These are phyloP conservation scores for Carpatolechia fugitivella DNA, from an alignment of 2,888 invertebrate genomes.

Conservation along the genomic window DNA sequence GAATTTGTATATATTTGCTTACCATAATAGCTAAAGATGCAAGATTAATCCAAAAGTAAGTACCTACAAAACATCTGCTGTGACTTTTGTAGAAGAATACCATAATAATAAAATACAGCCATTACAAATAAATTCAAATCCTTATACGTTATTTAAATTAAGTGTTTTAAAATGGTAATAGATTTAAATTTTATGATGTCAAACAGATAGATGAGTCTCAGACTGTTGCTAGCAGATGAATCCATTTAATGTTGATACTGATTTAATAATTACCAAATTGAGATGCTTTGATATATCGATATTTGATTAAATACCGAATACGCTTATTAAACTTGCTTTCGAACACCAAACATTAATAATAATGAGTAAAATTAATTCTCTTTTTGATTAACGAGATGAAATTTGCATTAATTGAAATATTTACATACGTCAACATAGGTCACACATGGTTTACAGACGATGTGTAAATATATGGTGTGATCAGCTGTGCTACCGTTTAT, in stretches of 20 bases:
- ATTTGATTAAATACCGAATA: neutral
- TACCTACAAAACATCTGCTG: too few relatives aligned
- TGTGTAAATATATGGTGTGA: constrained; percentile 11
- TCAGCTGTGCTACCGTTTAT: constrained; percentile 7
- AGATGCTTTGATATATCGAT: neutral
- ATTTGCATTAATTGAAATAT: constrained; percentile 1
- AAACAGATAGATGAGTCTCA: neutral
- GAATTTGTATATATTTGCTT: too few relatives aligned
- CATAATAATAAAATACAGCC: too few relatives aligned
- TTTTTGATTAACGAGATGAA: neutral
- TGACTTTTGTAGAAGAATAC: too few relatives aligned
- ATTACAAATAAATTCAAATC: too few relatives aligned
- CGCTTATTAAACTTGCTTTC: neutral
- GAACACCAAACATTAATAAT: neutral
- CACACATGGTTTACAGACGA: neutral
- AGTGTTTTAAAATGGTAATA: neutral
- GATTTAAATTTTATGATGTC: neutral
- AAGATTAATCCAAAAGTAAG: too few relatives aligned
- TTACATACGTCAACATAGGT: constrained; percentile 2
- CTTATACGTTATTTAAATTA: neutral
- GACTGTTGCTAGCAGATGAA: neutral
- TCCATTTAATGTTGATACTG: neutral
- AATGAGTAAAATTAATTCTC: neutral
- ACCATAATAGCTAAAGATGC: too few relatives aligned
- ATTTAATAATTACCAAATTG: neutral